Percentiles rank a stretch among this genome's conserved stretches.
These are phyloP conservation scores for Pheosia gnoma DNA, from an alignment of 2,888 invertebrate species.

Conservation along the genomic window DNA sequence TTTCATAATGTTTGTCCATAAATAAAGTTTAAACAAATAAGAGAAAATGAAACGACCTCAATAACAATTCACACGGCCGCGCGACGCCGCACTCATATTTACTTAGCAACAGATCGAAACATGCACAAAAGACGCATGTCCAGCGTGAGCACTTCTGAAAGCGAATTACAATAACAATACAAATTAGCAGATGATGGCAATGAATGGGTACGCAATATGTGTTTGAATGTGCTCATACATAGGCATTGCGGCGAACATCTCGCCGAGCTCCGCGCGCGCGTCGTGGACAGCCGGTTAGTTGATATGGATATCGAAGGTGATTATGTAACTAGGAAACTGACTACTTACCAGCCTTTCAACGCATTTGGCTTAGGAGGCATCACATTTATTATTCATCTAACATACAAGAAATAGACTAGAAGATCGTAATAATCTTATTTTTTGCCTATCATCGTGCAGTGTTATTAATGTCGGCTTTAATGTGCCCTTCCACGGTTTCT, in stretches of 20 bases:
- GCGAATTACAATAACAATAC: conserved; percentile 1
- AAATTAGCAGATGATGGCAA: background rate
- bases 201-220: background rate
- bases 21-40: conserved; percentile 1
- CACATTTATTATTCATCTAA: background rate
- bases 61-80: background rate
- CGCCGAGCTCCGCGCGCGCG: background rate
- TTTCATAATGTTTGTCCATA: background rate
- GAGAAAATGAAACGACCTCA: background rate
- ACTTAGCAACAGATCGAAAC: background rate
- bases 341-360: background rate
- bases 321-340: background rate
- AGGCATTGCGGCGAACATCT: background rate
- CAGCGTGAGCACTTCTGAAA: background rate
- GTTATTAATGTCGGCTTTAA: too few relatives aligned
- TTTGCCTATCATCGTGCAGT: too few relatives aligned
- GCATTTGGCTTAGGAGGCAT: background rate
- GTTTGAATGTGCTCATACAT: background rate
- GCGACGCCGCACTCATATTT: background rate
- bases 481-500: too few relatives aligned
- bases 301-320: background rate
- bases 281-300: background rate
- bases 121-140: background rate
- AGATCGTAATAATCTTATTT: too few relatives aligned
- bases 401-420: too few relatives aligned